A percentile compares a stretch with the other conserved stretches of the same genome.
These are phyloP conservation scores for Drosophila micromelanica DNA, from an alignment of 1,140 invertebrate genomes.

Conservation along the genomic window DNA sequence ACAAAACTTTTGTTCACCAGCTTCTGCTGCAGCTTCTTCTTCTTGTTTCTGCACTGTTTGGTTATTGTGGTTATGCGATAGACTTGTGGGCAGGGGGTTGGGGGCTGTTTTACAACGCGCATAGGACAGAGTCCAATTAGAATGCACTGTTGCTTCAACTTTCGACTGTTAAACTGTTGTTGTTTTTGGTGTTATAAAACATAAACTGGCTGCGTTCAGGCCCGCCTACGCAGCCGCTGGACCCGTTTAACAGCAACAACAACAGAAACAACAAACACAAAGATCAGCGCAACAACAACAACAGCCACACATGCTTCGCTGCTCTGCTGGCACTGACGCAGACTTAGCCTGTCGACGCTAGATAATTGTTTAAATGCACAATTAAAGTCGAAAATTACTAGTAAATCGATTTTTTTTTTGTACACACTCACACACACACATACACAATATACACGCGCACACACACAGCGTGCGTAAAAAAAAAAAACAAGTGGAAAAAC, in stretches of 20 bases:
- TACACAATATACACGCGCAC: constrained; percentile 22
- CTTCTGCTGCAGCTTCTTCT: constrained; percentile 29
- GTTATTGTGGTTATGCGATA: constrained; percentile 39
- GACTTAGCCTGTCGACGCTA: constrained; percentile 3
- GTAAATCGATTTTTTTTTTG: constrained; percentile 72
- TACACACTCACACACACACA: constrained; percentile 27
- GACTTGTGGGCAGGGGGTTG: not conserved
- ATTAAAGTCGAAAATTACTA: constrained; percentile 70
- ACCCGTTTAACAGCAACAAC: constrained; percentile 55
- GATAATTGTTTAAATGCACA: constrained; percentile 60
- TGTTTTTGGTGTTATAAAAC: constrained; percentile 22
- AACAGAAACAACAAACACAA: constrained; percentile 15
- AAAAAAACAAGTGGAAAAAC: constrained; percentile 65
- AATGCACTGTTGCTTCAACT: constrained; percentile 63
- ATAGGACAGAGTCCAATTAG: constrained; percentile 48
- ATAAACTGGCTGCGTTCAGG: constrained; percentile 64
- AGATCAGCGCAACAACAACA: constrained; percentile 33
- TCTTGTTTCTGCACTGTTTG: constrained; percentile 39
- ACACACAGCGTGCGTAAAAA: constrained; percentile 58
- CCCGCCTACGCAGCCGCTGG: constrained; percentile 66
- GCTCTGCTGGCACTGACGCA: constrained; percentile 14
- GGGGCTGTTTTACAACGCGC: not conserved
- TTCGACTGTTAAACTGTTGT: constrained; percentile 34
- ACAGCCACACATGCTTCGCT: constrained; percentile 55
- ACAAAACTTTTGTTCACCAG: constrained; percentile 57